Evolutionary conservation across 2,113 vertebrate genomes (phyloP), one percentile per base, ranked within the genome.

Genomic region (Marmota monax): DNA sequence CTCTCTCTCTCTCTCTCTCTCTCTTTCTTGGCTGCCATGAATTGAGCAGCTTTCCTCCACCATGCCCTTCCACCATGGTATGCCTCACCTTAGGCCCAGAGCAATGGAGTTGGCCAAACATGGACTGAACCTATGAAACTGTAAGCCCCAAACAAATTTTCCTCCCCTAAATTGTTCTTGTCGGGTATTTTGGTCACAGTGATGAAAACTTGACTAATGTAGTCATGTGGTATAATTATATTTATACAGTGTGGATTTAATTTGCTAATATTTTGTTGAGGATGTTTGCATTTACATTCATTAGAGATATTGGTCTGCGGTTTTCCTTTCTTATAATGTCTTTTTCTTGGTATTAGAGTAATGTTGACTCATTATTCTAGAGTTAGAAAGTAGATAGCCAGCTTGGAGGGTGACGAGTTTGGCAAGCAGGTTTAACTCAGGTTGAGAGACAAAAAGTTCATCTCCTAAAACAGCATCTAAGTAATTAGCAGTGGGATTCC

Each of bases 311-410:
- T 58, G 3, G 18, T 80, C 18, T 61, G 39, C 22, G 27, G 27
- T 69, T 80, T 97, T 82, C 63, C n/a, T 93, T 69, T 85, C 18
- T 92, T 94, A 5, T 58, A 84, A 63, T 48, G 34, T 67, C 67
- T 95, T 90, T 90, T 42, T 80, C 48, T 89, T 78, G 42, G 7
- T 72, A 4, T 85, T 53, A 65, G 45, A 53, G 4, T 63, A 58
- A 56, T 23, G 23, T 22, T 83, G 79, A 63, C 79, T 92, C 69
- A 58, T 45, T 45, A 45, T 45, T 45, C 42, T 45, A 45, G 34
- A 90, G 48, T 83, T 86, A 34, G 53, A 29, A 92, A 56, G 63
- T 37, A 22, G 72, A 32, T 16, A 67, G 34, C 14, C 42, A 85
- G 73, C 76, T 84, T 65, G 79, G 73, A 93, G 88, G 27, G 11